A percentile compares a stretch with the other conserved stretches of the same genome.
phyloP scores from a whole-genome alignment of 1,140 invertebrate genomes.

The Aphidius ervi region DNA sequence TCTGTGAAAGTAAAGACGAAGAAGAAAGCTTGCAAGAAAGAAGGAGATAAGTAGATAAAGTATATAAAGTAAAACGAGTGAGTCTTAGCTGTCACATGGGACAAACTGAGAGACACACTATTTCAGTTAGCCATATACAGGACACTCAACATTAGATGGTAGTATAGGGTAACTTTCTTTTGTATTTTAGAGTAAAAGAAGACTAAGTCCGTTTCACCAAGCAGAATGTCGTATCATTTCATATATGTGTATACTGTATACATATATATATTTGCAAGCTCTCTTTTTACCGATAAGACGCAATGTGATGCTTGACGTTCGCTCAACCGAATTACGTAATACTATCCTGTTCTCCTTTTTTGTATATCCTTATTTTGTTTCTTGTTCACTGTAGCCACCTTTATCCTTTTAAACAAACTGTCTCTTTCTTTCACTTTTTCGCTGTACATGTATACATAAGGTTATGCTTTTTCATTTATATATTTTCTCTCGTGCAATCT shows the following conservation, averaged over 20 bases:
- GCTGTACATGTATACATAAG: too few species aligned
- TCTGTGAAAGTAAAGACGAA: too few species aligned
- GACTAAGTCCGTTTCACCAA: slow-evolving; percentile 11
- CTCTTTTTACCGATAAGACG: slow-evolving; percentile 18
- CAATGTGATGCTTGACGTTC: slow-evolving; percentile 19
- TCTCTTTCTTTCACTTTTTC: background rate
- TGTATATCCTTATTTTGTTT: slow-evolving; percentile 8
- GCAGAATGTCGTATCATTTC: slow-evolving; percentile 12
- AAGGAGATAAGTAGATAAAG: too few species aligned
- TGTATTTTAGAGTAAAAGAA: slow-evolving; percentile 14
- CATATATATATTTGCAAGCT: background rate
- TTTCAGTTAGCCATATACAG: background rate
- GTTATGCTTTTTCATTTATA: background rate
- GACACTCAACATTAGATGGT: too few species aligned
- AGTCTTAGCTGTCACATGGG: too few species aligned
- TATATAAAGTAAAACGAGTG: too few species aligned
- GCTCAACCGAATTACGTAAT: slow-evolving; percentile 21
- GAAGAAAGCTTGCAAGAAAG: too few species aligned
- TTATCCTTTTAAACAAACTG: background rate
- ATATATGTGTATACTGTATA: background rate
- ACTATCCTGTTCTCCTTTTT: slow-evolving; percentile 13
- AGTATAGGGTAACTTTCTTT: slow-evolving; percentile 13
- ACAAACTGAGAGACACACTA: too few species aligned
- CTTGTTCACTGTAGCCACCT: background rate
- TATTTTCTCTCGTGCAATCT: background rate